These are phyloP conservation scores for Antheraea yamamai DNA, from an alignment of 2,888 invertebrate genomes.

Conservation along the genomic window DNA sequence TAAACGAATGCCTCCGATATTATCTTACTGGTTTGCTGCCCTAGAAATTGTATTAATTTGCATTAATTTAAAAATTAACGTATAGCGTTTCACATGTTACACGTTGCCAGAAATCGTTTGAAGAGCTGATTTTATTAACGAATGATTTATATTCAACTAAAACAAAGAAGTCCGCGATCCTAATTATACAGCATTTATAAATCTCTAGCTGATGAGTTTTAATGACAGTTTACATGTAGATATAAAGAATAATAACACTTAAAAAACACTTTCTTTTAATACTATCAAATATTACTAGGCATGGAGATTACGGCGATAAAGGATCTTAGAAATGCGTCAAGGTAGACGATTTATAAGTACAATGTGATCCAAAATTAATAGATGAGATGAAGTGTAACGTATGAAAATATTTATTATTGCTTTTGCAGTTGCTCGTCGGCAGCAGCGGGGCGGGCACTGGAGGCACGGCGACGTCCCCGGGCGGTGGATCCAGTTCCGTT, in stretches of 20 bases:
- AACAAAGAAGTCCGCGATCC: neutral
- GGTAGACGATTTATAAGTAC: neutral
- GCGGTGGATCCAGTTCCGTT: slow-evolving; percentile 86
- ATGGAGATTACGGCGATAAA: neutral
- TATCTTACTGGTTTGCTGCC: slow-evolving; percentile 53
- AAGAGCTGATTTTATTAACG: slow-evolving; percentile 37
- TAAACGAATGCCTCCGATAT: slow-evolving; percentile 56
- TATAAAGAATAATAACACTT: no score
- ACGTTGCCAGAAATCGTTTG: slow-evolving; percentile 43
- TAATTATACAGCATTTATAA: neutral
- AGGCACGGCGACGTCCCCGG: slow-evolving; percentile 88
- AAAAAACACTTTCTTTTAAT: no score
- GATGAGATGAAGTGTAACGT: slow-evolving; percentile 1
- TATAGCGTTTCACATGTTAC: slow-evolving; percentile 45
- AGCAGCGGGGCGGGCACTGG: slow-evolving; percentile 88
- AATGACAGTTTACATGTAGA: neutral
- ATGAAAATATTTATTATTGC: slow-evolving; percentile 16
- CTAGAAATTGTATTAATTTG: slow-evolving; percentile 66
- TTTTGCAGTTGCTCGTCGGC: slow-evolving; percentile 86
- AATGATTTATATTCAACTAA: neutral
- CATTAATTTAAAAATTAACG: slow-evolving; percentile 54
- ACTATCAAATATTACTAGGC: no score
- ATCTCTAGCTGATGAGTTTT: neutral
- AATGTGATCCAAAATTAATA: slow-evolving; percentile 17
- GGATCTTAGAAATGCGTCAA: neutral